Evolutionary conservation across 2,888 invertebrate genomes (phyloP).

Genomic region (Drosophila rellima): DNA sequence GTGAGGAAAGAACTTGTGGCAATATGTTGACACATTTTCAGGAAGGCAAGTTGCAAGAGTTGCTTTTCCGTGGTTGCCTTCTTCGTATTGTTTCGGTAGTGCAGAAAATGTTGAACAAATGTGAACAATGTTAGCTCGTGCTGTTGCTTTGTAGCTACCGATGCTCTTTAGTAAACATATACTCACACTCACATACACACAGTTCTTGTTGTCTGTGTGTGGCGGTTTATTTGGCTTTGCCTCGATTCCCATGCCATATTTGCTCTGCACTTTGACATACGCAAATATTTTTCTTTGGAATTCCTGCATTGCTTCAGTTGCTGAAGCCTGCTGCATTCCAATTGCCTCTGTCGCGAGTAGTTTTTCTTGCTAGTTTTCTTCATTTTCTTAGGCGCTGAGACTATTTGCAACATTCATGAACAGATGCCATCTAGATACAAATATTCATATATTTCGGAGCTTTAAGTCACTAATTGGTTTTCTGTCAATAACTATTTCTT

Average conservation of each 20-base stretch:
- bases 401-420: neutral
- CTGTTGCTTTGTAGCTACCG: conserved; percentile 21
- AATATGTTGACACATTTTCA: conserved; percentile 50
- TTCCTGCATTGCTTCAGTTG: conserved; percentile 9
- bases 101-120: conserved; percentile 36
- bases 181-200: neutral
- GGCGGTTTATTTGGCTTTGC: conserved; percentile 50
- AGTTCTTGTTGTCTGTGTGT: neutral
- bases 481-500: conserved; percentile 1
- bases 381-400: conserved; percentile 11
- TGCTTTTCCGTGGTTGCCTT: conserved; percentile 10
- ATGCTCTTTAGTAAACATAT: neutral
- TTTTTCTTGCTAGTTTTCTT: conserved; percentile 8
- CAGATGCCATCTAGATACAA: neutral
- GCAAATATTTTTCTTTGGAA: conserved; percentile 53
- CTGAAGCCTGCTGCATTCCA: neutral
- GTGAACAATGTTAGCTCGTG: conserved; percentile 34
- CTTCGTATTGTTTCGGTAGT: neutral
- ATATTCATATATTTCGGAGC: neutral
- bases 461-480: neutral
- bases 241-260: conserved; percentile 50
- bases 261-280: conserved; percentile 54
- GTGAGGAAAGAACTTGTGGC: conserved; percentile 24
- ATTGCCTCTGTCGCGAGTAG: neutral
- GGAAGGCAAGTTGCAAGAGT: neutral